A percentile compares a stretch with the other conserved stretches of the same genome.
Conservation (phyloP, 2,888 invertebrate genomes). For the Drosophila helvetica region DNA sequence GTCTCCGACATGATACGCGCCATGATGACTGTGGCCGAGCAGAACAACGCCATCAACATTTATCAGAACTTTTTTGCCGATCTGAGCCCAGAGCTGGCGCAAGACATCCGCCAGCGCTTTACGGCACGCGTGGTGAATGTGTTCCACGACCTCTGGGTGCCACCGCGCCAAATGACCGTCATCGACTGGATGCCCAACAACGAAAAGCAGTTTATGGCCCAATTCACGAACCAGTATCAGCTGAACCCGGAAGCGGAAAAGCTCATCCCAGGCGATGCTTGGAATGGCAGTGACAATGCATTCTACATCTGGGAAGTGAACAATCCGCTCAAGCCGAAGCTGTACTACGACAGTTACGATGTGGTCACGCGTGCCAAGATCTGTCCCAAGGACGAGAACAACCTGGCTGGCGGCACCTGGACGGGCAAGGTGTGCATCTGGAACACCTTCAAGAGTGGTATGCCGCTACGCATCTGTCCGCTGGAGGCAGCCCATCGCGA, state of each 20-base stretch:
- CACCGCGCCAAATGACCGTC: constrained; percentile 84
- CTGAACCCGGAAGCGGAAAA: constrained; percentile 11
- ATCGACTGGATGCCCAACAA: constrained; percentile 89
- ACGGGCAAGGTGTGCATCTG: constrained; percentile 91
- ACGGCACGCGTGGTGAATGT: constrained; percentile 87
- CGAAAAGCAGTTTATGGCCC: constrained; percentile 63
- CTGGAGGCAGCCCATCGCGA: constrained; percentile 94
- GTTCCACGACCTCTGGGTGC: constrained; percentile 86
- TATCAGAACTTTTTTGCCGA: constrained; percentile 90
- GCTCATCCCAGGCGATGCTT: constrained; percentile 25
- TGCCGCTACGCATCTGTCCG: constrained; percentile 89
- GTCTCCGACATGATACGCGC: constrained; percentile 81
- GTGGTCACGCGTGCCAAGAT: constrained; percentile 91
- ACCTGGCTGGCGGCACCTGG: constrained; percentile 89
- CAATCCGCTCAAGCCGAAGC: constrained; percentile 86
- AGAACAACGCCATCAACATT: constrained; percentile 92
- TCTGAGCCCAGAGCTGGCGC: constrained; percentile 82
- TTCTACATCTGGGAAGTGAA: constrained; percentile 79
- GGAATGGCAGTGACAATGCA: constrained; percentile 55
- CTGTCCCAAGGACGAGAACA: constrained; percentile 92
- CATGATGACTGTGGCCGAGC: constrained; percentile 79
- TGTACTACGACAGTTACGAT: constrained; percentile 88
- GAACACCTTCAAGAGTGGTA: constrained; percentile 91
- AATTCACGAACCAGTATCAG: constrained; percentile 61
- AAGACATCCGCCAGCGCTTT: constrained; percentile 86